Evolutionary conservation across 2,797 vertebrate genomes (phyloP).

Genomic region (Pipistrellus pipistrellus): DNA sequence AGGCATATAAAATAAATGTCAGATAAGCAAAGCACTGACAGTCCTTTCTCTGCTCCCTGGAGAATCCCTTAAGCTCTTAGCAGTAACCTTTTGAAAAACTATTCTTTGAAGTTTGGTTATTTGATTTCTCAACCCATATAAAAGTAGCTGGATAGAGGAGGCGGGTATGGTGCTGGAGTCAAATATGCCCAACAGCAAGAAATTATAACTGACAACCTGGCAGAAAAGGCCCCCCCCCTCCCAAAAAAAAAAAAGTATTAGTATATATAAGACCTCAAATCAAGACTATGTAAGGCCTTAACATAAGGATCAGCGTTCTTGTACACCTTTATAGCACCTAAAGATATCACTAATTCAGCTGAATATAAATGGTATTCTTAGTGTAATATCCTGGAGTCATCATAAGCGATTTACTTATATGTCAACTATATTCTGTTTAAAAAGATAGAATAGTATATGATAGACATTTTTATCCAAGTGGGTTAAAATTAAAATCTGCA

Average conservation of each 20-base stretch:
- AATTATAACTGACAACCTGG: background rate
- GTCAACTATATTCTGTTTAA: slow-evolving; percentile 31
- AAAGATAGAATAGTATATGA: background rate
- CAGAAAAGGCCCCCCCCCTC: background rate
- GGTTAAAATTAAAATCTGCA: slow-evolving; percentile 32
- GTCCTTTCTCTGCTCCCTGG: slow-evolving; percentile 43
- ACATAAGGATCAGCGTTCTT: background rate
- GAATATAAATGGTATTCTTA: slow-evolving; percentile 1
- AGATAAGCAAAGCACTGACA: background rate
- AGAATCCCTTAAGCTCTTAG: slow-evolving; percentile 40
- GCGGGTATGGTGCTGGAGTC: background rate
- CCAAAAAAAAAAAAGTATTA: background rate
- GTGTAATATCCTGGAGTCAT: background rate
- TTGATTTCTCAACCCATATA: slow-evolving; percentile 48
- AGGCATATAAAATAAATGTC: slow-evolving; percentile 12
- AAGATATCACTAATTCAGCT: slow-evolving; percentile 21
- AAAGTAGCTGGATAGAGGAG: slow-evolving; percentile 16
- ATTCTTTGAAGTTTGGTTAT: slow-evolving; percentile 60
- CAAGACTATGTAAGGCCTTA: background rate
- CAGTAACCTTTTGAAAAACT: slow-evolving; percentile 53
- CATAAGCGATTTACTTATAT: background rate
- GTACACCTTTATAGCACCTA: background rate
- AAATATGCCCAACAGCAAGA: slow-evolving; percentile 24
- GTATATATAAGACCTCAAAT: background rate
- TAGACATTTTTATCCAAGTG: slow-evolving; percentile 22